Evolutionary conservation across 2,888 invertebrate species (phyloP).

Genomic region (Oligia strigilis): DNA sequence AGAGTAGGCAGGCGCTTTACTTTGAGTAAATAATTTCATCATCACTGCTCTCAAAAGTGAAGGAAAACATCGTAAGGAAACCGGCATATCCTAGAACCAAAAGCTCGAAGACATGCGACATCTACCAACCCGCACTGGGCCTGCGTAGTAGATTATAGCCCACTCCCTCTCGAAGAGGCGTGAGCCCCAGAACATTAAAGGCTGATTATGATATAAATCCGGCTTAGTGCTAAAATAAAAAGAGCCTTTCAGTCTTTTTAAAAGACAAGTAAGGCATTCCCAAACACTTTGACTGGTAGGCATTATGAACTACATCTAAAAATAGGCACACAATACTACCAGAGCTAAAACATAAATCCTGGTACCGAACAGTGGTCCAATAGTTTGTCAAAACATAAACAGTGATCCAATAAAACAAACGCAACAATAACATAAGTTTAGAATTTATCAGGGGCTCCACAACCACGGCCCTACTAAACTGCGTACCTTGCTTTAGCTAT

Average conservation of each 20-base stretch:
- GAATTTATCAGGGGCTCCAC: conserved; percentile 42
- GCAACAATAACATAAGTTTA: conserved; percentile 52
- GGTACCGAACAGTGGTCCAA: conserved; percentile 11
- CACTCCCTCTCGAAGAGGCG: not conserved
- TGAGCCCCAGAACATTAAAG: too few species aligned
- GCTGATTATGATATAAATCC: not conserved
- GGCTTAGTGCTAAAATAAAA: not conserved
- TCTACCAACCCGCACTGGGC: not conserved
- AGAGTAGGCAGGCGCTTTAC: not conserved
- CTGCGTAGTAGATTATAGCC: not conserved
- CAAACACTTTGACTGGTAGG: not conserved
- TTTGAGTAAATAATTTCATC: not conserved
- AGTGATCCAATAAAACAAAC: conserved; percentile 52
- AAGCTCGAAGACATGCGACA: not conserved
- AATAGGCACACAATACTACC: not conserved
- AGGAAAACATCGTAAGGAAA: not conserved
- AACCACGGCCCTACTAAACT: conserved; percentile 43
- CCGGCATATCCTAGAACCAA: not conserved
- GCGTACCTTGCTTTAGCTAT: conserved; percentile 21
- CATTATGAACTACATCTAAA: not conserved
- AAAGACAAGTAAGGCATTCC: not conserved
- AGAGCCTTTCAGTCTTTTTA: not conserved
- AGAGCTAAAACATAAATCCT: not conserved
- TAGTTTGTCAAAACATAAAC: conserved; percentile 55
- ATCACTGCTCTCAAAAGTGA: not conserved